Conservation (phyloP, 2,888 invertebrate genomes). For the Cotesia congregata region DNA sequence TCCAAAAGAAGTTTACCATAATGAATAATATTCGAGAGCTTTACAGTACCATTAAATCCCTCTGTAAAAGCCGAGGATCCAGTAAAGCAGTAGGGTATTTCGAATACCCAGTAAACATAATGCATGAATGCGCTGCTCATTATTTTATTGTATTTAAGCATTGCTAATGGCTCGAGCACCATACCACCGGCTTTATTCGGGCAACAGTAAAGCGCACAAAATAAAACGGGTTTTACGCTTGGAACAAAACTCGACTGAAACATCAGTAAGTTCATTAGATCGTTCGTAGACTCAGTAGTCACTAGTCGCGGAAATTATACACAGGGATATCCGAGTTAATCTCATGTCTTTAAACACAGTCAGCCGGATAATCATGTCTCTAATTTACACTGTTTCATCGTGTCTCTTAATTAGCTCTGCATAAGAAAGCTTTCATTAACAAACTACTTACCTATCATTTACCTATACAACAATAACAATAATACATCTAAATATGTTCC, state of each 20-base stretch:
- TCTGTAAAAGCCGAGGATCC: neutral
- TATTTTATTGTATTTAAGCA: conserved; percentile 25
- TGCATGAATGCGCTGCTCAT: conserved; percentile 11
- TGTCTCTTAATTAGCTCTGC: neutral
- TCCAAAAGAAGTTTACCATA: too few relatives aligned
- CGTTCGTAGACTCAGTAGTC: neutral
- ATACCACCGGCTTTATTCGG: neutral
- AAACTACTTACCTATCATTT: neutral
- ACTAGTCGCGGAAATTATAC: neutral
- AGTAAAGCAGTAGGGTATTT: neutral
- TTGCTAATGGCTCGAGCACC: conserved; percentile 20
- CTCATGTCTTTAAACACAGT: neutral
- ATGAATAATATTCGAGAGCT: too few relatives aligned
- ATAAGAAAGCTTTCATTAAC: neutral
- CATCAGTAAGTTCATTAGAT: neutral
- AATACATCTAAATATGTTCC: neutral
- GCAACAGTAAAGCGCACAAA: neutral
- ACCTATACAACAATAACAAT: too few relatives aligned
- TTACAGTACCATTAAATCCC: too few relatives aligned
- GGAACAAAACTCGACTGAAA: neutral
- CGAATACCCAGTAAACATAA: neutral
- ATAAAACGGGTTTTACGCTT: neutral
- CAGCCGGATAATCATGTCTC: neutral
- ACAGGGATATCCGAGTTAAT: neutral
- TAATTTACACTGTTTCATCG: neutral